Percentiles rank a stretch among this genome's conserved stretches.
These are phyloP conservation scores for Bostrychus sinensis DNA, from an alignment of 2,113 vertebrate genomes.

Conservation along the genomic window DNA sequence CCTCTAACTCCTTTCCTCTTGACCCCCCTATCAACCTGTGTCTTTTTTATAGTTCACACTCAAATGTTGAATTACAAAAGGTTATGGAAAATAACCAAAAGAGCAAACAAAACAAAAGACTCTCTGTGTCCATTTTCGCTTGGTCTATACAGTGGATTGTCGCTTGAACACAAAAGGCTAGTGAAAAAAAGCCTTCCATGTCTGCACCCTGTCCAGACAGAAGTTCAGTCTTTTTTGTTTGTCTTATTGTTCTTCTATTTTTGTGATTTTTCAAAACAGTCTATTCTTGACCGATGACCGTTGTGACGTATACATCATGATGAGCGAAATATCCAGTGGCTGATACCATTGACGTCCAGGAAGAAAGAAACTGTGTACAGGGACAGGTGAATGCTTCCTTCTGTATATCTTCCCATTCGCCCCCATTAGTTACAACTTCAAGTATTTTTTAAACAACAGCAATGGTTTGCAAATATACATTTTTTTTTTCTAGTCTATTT, in stretches of 20 bases:
- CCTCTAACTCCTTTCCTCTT: slow-evolving; percentile 27
- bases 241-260: slow-evolving; percentile 41
- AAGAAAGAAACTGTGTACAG: slow-evolving; percentile 56
- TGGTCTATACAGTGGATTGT: slow-evolving; percentile 85
- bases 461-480: slow-evolving; percentile 80
- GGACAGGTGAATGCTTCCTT: slow-evolving; percentile 51
- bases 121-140: slow-evolving; percentile 74
- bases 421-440: slow-evolving; percentile 74
- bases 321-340: slow-evolving; percentile 76
- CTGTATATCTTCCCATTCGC: slow-evolving; percentile 29
- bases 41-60: slow-evolving; percentile 66
- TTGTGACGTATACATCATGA: slow-evolving; percentile 68
- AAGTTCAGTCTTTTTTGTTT: slow-evolving; percentile 51
- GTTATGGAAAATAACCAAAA: slow-evolving; percentile 39
- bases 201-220: slow-evolving; percentile 72
- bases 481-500: slow-evolving; percentile 76
- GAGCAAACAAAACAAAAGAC: slow-evolving; percentile 38
- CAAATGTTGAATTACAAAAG: slow-evolving; percentile 73
- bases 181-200: slow-evolving; percentile 60
- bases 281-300: slow-evolving; percentile 65
- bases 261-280: slow-evolving; percentile 51
- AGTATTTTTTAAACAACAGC: slow-evolving; percentile 79
- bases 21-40: slow-evolving; percentile 40
- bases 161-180: slow-evolving; percentile 79
- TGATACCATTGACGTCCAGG: slow-evolving; percentile 62